A percentile compares a stretch with the other conserved stretches of the same genome.
Conservation (phyloP, 2,113 vertebrate species). For the Sturnira hondurensis region DNA sequence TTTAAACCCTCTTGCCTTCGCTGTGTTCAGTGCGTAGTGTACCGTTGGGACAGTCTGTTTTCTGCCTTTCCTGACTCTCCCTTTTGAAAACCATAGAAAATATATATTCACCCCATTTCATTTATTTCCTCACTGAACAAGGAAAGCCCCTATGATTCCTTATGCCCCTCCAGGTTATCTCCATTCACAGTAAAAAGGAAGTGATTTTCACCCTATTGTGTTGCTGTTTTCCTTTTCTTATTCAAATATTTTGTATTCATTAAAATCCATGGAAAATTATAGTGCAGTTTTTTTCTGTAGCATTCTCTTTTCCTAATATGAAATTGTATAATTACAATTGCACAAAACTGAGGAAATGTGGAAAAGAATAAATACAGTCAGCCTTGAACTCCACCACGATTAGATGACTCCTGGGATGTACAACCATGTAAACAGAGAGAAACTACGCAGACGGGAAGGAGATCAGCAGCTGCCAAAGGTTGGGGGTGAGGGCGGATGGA, state of each 20-base stretch:
- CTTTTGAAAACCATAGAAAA: neutral
- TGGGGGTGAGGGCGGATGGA: neutral
- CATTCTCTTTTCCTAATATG: neutral
- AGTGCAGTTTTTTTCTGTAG: neutral
- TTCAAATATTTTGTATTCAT: neutral
- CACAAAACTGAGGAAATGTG: neutral
- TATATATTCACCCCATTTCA: neutral
- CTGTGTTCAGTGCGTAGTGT: conserved; percentile 37
- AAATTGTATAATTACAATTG: neutral
- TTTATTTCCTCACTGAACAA: neutral
- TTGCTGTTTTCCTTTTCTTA: neutral
- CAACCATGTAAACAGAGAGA: neutral
- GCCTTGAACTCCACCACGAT: neutral
- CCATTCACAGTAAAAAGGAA: neutral
- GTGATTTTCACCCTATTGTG: neutral
- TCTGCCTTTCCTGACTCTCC: neutral
- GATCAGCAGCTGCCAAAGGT: neutral
- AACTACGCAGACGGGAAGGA: neutral
- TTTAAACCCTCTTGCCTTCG: neutral
- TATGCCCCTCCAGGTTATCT: neutral
- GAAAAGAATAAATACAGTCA: neutral
- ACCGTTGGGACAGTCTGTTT: neutral
- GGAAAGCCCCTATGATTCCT: neutral
- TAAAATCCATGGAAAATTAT: neutral
- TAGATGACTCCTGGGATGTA: neutral